A percentile compares a stretch with the other conserved stretches of the same genome.
phyloP scores from a whole-genome alignment of 2,888 invertebrate genomes.

The Leucoptera coffeella region DNA sequence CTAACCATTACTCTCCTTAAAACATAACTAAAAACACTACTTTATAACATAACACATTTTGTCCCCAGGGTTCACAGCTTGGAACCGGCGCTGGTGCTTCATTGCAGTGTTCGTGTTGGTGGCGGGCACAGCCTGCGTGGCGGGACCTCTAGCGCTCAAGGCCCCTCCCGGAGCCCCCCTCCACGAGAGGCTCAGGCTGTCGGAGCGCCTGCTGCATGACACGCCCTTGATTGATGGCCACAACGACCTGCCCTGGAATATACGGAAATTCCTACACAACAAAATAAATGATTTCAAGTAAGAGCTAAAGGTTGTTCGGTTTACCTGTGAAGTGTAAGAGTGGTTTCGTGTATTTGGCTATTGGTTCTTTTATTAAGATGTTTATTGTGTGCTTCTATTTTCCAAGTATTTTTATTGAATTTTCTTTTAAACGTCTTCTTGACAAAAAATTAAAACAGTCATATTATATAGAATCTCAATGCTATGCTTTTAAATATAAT shows the following conservation, averaged over 20 bases:
- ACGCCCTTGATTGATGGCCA: conserved; percentile 80
- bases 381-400: too few relatives aligned
- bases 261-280: conserved; percentile 84
- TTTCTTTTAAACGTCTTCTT: too few relatives aligned
- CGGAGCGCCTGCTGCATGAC: conserved; percentile 66
- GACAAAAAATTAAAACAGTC: too few relatives aligned
- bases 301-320: conserved; percentile 7
- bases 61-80: conserved; percentile 25
- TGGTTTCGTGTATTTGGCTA: too few relatives aligned
- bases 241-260: conserved; percentile 89
- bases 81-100: conserved; percentile 68
- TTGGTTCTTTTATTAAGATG: too few relatives aligned
- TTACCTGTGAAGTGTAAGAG: neutral
- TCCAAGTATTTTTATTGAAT: too few relatives aligned
- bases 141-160: conserved; percentile 71
- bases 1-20: too few relatives aligned
- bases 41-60: too few relatives aligned
- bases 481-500: too few relatives aligned
- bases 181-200: conserved; percentile 69
- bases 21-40: too few relatives aligned
- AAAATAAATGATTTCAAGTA: conserved; percentile 77
- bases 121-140: conserved; percentile 74
- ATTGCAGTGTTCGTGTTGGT: conserved; percentile 69
- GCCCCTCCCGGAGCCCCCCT: conserved; percentile 71
- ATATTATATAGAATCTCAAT: too few relatives aligned